Evolutionary conservation across 2,113 vertebrate genomes (phyloP).

Genomic region (Ursus arctos): DNA sequence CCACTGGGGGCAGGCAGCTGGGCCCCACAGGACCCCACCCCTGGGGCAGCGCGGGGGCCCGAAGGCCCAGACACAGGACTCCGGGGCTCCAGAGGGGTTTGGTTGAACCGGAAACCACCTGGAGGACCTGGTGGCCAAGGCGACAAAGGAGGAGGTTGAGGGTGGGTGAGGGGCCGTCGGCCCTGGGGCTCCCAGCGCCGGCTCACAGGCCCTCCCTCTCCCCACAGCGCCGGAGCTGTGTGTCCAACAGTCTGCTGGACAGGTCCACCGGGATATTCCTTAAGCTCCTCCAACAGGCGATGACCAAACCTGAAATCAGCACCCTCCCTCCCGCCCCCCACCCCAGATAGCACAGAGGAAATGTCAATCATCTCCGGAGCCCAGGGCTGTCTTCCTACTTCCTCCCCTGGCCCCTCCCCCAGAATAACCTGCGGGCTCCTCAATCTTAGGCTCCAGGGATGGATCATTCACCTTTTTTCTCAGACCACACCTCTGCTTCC

Average conservation of each 20-base stretch:
- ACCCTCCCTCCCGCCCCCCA: fast-evolving
- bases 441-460: background rate
- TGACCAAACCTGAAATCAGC: background rate
- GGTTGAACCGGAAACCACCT: background rate
- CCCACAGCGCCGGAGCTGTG: background rate
- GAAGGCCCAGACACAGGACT: background rate
- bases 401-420: background rate
- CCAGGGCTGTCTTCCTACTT: background rate
- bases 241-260: background rate
- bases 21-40: background rate
- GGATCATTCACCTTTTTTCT: background rate
- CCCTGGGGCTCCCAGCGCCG: fast-evolving
- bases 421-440: background rate
- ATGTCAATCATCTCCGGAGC: background rate
- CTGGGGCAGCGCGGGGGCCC: too few relatives aligned
- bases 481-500: background rate
- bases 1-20: background rate
- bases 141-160: background rate
- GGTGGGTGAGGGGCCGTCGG: fast-evolving
- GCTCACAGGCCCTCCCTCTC: background rate
- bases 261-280: background rate
- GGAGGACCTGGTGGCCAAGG: background rate
- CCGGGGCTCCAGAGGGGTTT: background rate
- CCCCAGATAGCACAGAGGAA: background rate
- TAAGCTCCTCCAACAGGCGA: background rate